A percentile compares a stretch with the other conserved stretches of the same genome.
Conservation (phyloP, 2,797 vertebrate genomes). For the Coranthus polyacanthus region DNA sequence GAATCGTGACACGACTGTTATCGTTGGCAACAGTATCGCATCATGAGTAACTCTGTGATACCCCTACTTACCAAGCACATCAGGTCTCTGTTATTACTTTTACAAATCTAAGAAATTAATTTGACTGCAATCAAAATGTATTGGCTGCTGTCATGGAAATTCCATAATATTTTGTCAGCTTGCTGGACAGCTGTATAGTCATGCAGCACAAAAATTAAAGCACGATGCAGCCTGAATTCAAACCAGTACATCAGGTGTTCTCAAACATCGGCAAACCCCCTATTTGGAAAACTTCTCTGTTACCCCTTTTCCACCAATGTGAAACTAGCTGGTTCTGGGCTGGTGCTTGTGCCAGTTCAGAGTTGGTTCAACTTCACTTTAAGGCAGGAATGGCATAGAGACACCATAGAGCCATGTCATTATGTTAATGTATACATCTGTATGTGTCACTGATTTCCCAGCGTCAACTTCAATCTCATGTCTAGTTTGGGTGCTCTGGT, state of each 20-base stretch:
- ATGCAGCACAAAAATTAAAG: conserved; percentile 56
- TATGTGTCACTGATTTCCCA: too few relatives aligned
- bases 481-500: too few relatives aligned
- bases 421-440: too few relatives aligned
- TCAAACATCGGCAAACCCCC: conserved; percentile 5
- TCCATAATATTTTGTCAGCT: not conserved
- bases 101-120: not conserved
- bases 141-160: not conserved
- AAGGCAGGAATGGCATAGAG: too few relatives aligned
- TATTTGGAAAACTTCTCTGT: not conserved
- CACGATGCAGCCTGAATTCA: conserved; percentile 26
- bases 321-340: not conserved
- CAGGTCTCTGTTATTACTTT: not conserved
- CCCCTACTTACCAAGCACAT: not conserved
- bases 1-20: too few relatives aligned
- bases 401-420: too few relatives aligned
- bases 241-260: conserved; percentile 18
- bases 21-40: too few relatives aligned
- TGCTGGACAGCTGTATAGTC: conserved; percentile 23
- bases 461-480: too few relatives aligned
- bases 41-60: not conserved
- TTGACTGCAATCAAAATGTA: not conserved
- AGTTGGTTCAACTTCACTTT: too few relatives aligned
- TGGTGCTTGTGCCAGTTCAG: too few relatives aligned
- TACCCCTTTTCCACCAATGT: not conserved